phyloP scores from a whole-genome alignment of 1,140 invertebrate species.

The Aphaenogaster floridana region DNA sequence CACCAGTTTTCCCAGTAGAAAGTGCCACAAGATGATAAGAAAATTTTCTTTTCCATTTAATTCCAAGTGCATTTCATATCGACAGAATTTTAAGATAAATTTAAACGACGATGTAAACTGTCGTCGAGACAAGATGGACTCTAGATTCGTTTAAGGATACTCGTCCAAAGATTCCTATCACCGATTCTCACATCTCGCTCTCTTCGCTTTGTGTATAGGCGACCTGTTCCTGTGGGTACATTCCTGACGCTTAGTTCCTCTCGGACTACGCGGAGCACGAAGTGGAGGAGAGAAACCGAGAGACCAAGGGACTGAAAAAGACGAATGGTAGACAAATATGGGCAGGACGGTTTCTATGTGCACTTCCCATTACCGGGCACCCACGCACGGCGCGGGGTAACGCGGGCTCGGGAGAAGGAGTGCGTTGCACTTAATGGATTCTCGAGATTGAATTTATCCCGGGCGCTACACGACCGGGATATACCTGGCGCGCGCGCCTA shows the following conservation, averaged over 20 bases:
- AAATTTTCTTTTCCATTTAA: background rate
- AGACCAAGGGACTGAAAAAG: constrained; percentile 75
- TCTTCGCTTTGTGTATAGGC: background rate
- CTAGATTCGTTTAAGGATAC: constrained; percentile 25
- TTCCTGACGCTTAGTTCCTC: constrained; percentile 46
- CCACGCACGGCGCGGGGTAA: constrained; percentile 77
- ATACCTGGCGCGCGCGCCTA: constrained; percentile 46
- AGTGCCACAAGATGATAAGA: background rate
- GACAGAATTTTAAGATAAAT: constrained; percentile 1
- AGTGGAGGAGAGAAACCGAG: constrained; percentile 33
- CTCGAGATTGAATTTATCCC: constrained; percentile 79
- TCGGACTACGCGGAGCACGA: background rate
- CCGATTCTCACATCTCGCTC: constrained; percentile 27
- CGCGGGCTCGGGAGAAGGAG: constrained; percentile 65
- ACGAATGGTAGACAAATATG: constrained; percentile 83
- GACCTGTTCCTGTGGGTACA: constrained; percentile 49
- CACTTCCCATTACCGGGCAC: constrained; percentile 82
- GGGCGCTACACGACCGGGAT: constrained; percentile 48
- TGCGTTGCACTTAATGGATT: constrained; percentile 78
- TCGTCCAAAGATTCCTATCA: constrained; percentile 4
- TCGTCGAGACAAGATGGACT: background rate
- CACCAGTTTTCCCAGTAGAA: too few species aligned
- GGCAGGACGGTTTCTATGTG: constrained; percentile 81
- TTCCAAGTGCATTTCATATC: background rate
- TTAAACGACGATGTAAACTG: background rate